Conservation (phyloP, 1,140 invertebrate species). For the Choristoneura fumiferana region DNA sequence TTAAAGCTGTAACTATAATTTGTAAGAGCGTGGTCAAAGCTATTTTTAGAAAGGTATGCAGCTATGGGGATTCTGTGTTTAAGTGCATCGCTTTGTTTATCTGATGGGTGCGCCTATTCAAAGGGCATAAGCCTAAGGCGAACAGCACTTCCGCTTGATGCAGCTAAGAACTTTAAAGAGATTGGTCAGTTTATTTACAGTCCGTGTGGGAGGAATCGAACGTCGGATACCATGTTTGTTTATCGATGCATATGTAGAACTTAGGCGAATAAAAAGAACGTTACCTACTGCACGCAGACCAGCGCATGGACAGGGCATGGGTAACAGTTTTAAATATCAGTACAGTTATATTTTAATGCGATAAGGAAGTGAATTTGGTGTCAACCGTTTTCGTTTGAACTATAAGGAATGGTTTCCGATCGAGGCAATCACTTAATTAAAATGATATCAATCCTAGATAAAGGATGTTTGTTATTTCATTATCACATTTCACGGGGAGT, state of each 20-base stretch:
- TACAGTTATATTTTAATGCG: neutral
- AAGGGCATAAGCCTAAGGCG: slow-evolving; percentile 41
- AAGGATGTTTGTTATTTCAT: no score
- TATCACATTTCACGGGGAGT: no score
- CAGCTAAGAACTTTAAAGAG: neutral
- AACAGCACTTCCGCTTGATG: slow-evolving; percentile 26
- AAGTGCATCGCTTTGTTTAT: slow-evolving; percentile 69
- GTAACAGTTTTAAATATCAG: neutral
- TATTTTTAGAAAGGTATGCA: slow-evolving; percentile 64
- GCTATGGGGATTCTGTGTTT: slow-evolving; percentile 50
- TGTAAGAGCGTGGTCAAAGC: slow-evolving; percentile 27
- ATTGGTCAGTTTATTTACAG: slow-evolving; percentile 9
- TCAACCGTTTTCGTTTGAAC: slow-evolving; percentile 2
- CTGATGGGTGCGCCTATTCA: slow-evolving; percentile 60
- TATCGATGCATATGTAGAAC: neutral
- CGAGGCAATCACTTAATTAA: no score
- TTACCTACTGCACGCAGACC: no score
- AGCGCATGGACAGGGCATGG: no score
- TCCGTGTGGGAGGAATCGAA: neutral
- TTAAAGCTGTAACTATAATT: slow-evolving; percentile 27
- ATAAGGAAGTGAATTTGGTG: slow-evolving; percentile 6
- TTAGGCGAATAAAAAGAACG: neutral
- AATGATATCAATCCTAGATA: no score
- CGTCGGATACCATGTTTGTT: slow-evolving; percentile 5
- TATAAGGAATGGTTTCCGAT: neutral